Conservation (phyloP, 1,140 invertebrate genomes). For the Hetaerina americana region DNA sequence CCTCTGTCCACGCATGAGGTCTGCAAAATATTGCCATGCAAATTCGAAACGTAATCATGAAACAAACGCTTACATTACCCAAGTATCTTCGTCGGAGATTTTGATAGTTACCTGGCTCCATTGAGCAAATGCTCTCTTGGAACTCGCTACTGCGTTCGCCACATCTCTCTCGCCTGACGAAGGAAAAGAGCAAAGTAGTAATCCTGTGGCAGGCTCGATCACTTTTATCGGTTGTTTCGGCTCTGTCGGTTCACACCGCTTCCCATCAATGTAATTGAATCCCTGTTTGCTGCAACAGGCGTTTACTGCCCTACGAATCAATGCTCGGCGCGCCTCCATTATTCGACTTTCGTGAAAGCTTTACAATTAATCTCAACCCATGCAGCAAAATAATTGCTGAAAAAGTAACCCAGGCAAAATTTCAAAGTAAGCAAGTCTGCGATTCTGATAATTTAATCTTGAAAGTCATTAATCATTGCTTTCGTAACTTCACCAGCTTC, state of each 20-base stretch:
- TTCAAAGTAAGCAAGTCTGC: too few relatives aligned
- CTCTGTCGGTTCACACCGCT: neutral
- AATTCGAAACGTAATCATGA: neutral
- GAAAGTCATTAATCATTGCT: too few relatives aligned
- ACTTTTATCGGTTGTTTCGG: neutral
- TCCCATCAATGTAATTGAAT: neutral
- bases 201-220: neutral
- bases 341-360: too few relatives aligned
- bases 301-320: neutral
- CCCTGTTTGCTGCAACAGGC: neutral
- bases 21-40: constrained; percentile 16
- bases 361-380: too few relatives aligned
- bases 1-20: constrained; percentile 28
- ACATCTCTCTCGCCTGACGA: neutral
- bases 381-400: too few relatives aligned
- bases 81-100: neutral
- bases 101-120: neutral
- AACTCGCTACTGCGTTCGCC: neutral
- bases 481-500: neutral
- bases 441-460: too few relatives aligned
- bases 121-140: neutral
- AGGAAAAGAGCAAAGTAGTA: neutral
- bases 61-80: neutral
- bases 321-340: neutral
- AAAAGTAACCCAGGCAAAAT: too few relatives aligned